These are phyloP conservation scores for Cynodonichthys magdalenae DNA, from an alignment of 2,797 vertebrate genomes.

Conservation along the genomic window DNA sequence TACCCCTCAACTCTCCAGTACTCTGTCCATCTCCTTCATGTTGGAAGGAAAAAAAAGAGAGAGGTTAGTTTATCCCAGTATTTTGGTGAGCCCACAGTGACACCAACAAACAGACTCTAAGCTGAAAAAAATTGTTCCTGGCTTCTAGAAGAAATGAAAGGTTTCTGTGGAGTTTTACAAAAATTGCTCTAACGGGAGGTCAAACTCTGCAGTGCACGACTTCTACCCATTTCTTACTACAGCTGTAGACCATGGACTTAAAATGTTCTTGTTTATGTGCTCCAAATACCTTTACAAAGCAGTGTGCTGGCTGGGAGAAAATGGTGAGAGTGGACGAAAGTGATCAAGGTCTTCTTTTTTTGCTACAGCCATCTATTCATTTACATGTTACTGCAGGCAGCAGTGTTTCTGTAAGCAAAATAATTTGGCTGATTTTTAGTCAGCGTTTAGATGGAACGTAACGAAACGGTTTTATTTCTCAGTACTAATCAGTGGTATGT, in stretches of 20 bases:
- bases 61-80: neutral
- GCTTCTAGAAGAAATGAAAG: neutral
- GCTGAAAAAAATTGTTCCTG: neutral
- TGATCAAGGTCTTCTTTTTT: neutral
- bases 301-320: neutral
- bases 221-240: neutral
- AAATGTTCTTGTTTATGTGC: neutral
- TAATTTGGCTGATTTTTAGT: no score
- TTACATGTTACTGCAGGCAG: no score
- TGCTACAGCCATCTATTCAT: no score
- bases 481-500: no score
- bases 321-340: neutral
- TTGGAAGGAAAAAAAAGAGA: neutral
- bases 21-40: neutral
- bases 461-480: no score
- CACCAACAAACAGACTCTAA: neutral
- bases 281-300: slow-evolving; percentile 1
- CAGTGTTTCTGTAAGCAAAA: no score
- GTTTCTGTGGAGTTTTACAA: neutral
- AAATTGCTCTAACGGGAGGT: neutral
- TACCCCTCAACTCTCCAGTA: neutral
- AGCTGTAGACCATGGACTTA: no score
- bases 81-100: neutral
- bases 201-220: neutral
- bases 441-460: no score